These are phyloP conservation scores for Ondatra zibethicus DNA, from an alignment of 2,113 vertebrate species.

Conservation along the genomic window DNA sequence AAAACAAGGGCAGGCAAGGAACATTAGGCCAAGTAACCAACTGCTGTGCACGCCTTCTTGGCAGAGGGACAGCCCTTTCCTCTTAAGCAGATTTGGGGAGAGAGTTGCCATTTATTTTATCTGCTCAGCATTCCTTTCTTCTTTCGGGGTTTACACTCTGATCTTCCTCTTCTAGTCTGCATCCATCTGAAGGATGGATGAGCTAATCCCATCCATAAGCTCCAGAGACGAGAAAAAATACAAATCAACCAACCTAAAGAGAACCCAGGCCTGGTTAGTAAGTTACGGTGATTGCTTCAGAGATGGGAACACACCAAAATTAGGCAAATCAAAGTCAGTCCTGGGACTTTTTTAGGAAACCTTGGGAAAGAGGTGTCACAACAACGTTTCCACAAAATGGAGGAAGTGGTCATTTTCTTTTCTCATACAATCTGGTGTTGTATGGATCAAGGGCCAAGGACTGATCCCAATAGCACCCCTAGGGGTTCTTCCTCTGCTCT, in stretches of 20 bases:
- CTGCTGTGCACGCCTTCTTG: background rate
- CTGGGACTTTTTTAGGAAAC: background rate
- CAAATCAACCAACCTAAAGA: background rate
- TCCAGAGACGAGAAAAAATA: background rate
- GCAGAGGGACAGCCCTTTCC: background rate
- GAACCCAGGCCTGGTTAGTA: background rate
- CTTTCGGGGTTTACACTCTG: background rate
- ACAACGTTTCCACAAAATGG: background rate
- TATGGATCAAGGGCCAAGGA: background rate
- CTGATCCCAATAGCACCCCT: background rate
- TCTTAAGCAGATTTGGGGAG: background rate
- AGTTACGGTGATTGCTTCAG: background rate
- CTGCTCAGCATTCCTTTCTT: background rate
- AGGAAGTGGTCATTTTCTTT: background rate
- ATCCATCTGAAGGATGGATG: background rate
- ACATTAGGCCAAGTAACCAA: conserved; percentile 29
- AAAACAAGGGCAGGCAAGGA: conserved; percentile 38
- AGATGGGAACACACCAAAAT: background rate
- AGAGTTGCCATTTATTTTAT: background rate
- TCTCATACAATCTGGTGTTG: background rate
- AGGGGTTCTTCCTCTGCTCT: background rate
- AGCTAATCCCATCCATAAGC: background rate
- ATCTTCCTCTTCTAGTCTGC: background rate
- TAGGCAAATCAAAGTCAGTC: background rate
- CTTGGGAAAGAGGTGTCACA: background rate